These are phyloP conservation scores for Diarsia mendica DNA, from an alignment of 2,888 invertebrate genomes.

Conservation along the genomic window DNA sequence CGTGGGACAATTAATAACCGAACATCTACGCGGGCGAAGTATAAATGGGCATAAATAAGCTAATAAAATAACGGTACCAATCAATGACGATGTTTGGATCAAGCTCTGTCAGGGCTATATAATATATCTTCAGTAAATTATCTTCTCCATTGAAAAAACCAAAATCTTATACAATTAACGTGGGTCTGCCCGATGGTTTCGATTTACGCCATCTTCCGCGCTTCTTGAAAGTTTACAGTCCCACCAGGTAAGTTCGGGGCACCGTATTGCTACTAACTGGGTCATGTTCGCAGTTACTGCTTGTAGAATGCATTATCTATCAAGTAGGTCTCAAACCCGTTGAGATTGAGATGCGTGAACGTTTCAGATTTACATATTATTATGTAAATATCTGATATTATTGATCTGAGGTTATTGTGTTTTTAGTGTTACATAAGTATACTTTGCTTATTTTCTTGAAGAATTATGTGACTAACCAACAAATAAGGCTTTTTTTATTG, in stretches of 20 bases:
- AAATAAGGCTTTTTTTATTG: neutral
- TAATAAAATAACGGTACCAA: no score
- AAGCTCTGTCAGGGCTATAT: neutral
- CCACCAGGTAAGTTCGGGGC: slow-evolving; percentile 34
- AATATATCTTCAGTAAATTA: neutral
- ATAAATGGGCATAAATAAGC: no score
- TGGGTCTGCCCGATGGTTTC: neutral
- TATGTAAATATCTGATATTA: slow-evolving; percentile 49
- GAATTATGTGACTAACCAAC: neutral
- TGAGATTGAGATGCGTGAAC: slow-evolving; percentile 58
- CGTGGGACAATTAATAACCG: no score
- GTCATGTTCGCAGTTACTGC: slow-evolving; percentile 33
- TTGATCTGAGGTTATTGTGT: slow-evolving; percentile 3
- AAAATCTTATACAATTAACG: neutral
- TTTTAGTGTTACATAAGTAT: slow-evolving; percentile 5
- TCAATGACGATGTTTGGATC: neutral
- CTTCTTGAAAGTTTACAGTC: slow-evolving; percentile 19
- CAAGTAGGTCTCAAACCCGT: slow-evolving; percentile 46
- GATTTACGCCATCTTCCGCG: slow-evolving; percentile 5
- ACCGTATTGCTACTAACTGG: slow-evolving; percentile 16
- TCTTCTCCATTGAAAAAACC: neutral
- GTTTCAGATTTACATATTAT: slow-evolving; percentile 56
- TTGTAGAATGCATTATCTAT: slow-evolving; percentile 51
- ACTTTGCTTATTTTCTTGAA: neutral
- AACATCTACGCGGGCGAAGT: no score